Percentiles rank a stretch among this genome's conserved stretches.
These are phyloP conservation scores for Melipona bicolor DNA, from an alignment of 2,888 invertebrate species.

Conservation along the genomic window DNA sequence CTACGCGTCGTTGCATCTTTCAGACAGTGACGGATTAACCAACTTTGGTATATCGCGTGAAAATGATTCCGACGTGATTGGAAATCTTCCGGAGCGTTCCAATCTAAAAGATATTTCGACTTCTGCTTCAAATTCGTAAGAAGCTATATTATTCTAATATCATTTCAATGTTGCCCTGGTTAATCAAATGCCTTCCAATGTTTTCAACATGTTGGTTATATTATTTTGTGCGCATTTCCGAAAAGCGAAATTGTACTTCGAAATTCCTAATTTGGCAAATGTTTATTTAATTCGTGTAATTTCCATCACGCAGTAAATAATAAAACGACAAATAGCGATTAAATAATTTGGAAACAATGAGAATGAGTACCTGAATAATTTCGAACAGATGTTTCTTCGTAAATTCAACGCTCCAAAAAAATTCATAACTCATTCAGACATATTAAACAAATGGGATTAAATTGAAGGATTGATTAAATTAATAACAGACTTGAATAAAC, in stretches of 20 bases:
- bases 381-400: not conserved
- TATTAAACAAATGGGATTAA: not conserved
- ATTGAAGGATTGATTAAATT: not conserved
- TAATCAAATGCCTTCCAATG: not conserved
- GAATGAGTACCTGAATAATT: not conserved
- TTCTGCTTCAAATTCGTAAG: not conserved
- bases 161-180: not conserved
- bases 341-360: not conserved
- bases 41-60: conserved; percentile 72
- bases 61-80: conserved; percentile 56
- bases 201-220: not conserved
- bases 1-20: conserved; percentile 64
- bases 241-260: not conserved
- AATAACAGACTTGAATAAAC: not conserved
- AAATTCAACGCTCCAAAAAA: not conserved
- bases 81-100: not conserved
- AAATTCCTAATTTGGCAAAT: too few species aligned
- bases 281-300: too few species aligned
- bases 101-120: not conserved
- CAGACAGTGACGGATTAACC: conserved; percentile 70
- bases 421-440: not conserved
- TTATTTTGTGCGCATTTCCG: not conserved
- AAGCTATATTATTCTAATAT: not conserved
- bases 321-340: not conserved
- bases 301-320: not conserved